Evolutionary conservation across 2,113 vertebrate species (phyloP).

Genomic region (Gavia stellata): DNA sequence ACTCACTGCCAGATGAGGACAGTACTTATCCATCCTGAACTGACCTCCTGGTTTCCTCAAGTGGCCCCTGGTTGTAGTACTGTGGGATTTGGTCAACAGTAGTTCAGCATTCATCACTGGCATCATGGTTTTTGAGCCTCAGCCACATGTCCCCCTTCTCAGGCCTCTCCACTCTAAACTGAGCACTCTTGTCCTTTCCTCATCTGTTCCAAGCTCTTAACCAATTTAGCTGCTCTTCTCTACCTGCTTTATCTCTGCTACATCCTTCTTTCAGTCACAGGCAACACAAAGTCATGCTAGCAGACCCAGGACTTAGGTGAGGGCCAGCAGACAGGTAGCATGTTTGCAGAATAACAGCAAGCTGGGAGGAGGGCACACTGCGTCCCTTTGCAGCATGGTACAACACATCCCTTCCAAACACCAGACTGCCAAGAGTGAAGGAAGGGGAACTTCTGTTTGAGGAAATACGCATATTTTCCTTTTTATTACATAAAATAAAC

Average conservation of each 20-base stretch:
- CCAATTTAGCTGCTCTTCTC: background rate
- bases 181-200: background rate
- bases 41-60: background rate
- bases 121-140: background rate
- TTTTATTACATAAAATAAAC: background rate
- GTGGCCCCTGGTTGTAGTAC: background rate
- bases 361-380: fast-evolving
- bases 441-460: background rate
- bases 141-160: background rate
- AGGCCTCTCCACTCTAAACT: background rate
- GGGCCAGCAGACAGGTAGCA: background rate
- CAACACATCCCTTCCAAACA: background rate
- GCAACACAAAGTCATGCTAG: background rate
- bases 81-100: background rate
- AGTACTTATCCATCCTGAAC: background rate
- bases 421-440: background rate
- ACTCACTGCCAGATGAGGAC: background rate
- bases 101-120: background rate
- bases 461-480: background rate
- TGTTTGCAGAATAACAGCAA: background rate
- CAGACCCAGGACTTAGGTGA: background rate
- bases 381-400: background rate
- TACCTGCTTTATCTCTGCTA: background rate
- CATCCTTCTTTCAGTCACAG: background rate
- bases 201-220: background rate